Evolutionary conservation across 2,113 vertebrate genomes (phyloP).

Genomic region (Parotia lawesii): DNA sequence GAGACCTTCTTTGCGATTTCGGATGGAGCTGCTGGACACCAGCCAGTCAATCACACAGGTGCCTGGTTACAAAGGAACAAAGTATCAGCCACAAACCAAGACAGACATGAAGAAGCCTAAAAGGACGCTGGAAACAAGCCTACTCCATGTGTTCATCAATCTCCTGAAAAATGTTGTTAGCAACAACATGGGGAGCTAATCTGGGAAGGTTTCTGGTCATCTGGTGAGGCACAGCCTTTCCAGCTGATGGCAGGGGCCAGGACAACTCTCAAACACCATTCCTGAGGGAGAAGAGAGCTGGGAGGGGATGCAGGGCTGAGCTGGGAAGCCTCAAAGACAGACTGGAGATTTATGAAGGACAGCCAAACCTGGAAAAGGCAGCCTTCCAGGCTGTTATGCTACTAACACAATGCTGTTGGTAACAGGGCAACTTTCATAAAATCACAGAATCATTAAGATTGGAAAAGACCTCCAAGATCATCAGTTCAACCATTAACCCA

Average conservation of each 20-base stretch:
- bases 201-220: background rate
- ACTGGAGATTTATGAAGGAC: background rate
- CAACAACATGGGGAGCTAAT: background rate
- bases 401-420: background rate
- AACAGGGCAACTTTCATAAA: background rate
- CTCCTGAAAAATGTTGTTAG: background rate
- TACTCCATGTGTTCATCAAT: background rate
- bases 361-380: background rate
- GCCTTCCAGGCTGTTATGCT: background rate
- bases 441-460: background rate
- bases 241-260: background rate
- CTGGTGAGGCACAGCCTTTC: background rate
- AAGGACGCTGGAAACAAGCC: background rate
- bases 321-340: background rate
- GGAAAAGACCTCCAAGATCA: background rate
- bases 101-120: background rate
- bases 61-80: constrained; percentile 68
- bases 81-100: background rate
- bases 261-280: background rate
- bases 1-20: constrained; percentile 86
- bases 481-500: background rate
- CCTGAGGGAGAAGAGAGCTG: background rate
- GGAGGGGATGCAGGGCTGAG: background rate
- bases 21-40: constrained; percentile 78
- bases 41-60: constrained; percentile 89